A percentile compares a stretch with the other conserved stretches of the same genome.
Evolutionary conservation across 2,113 vertebrate species (phyloP).

Genomic region (Martes martes): DNA sequence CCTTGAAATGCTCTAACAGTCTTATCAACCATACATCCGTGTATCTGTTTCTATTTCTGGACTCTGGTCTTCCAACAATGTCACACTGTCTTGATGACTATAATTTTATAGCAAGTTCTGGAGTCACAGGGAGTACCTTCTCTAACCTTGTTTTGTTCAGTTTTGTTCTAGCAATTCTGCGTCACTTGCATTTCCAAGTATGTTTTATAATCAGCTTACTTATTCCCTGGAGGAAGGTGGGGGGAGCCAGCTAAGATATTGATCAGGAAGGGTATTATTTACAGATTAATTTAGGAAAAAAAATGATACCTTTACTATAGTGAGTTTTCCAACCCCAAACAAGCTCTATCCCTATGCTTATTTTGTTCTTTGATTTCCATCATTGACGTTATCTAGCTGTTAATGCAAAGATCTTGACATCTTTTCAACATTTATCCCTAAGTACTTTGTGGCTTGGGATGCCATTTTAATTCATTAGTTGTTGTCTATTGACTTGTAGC

Average conservation of each 20-base stretch:
- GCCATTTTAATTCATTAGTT: background rate
- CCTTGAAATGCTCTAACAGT: background rate
- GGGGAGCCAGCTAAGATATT: background rate
- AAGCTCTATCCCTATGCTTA: background rate
- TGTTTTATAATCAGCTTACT: background rate
- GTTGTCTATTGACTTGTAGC: background rate
- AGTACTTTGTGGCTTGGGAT: background rate
- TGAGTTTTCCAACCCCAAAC: background rate
- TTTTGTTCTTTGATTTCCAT: background rate
- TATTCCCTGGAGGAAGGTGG: background rate
- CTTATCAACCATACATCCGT: background rate
- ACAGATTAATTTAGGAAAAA: background rate
- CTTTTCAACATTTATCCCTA: background rate
- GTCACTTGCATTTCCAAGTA: background rate
- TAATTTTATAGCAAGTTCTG: background rate
- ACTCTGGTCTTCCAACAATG: background rate
- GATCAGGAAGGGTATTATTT: background rate
- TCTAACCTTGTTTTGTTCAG: background rate
- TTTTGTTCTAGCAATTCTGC: background rate
- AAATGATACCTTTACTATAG: background rate
- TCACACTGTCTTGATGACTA: background rate
- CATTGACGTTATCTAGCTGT: background rate
- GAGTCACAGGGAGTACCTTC: background rate
- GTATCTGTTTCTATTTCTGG: background rate
- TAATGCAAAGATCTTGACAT: background rate